Evolutionary conservation across 1,140 invertebrate species (phyloP), one percentile per base, ranked within the genome.

Genomic region (Pantala flavescens): DNA sequence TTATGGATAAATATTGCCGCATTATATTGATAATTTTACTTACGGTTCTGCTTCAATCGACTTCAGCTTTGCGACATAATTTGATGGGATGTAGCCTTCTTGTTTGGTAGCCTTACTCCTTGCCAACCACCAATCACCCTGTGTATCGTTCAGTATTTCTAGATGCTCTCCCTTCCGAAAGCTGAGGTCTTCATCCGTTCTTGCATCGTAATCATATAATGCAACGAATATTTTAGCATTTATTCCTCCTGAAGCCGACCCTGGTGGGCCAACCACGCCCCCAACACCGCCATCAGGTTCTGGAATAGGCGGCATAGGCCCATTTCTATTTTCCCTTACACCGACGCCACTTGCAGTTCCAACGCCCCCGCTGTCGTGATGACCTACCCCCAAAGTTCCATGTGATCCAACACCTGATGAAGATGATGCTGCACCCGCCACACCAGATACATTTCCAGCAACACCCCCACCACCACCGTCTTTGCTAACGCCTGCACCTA

Each of bases 31-130:
- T 12, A 63, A 90, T 36, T 19, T 70, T 74, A 85, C 95, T 97
- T 90, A 99, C 96, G 97, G 95, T 89, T 99, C 97, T 78, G 98
- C 97, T 87, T 99, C 97, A 81, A 99, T 98, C 76, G 96, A 98
- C 85, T 98, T 97, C 80, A 99, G 85, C 84, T 97, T 97, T 78
- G 98, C 98, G 77, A 99, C 97, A 90, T 99, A 99, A 85, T 99
- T 99, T 73, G 96, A 98, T 79, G 98, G 98, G 84, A 99, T 99
- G 86, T 99, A 99, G 75, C 98, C 98, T 85, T 98, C 95, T 83
- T 95, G 91, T 82, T 92, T 91, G 43, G 95, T 96, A 79, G 94
- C 89, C 86, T 96, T 95, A 84, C 95, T 97, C 79, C 93, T 89
- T 71, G 97, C 97, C 80, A 98, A 89, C 98, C 98, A 99, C 98